Percentiles rank a stretch among this genome's conserved stretches.
Evolutionary conservation across 92 coral and sea anemone species (phyloP).

Genomic region (Epizoanthus stellaris): DNA sequence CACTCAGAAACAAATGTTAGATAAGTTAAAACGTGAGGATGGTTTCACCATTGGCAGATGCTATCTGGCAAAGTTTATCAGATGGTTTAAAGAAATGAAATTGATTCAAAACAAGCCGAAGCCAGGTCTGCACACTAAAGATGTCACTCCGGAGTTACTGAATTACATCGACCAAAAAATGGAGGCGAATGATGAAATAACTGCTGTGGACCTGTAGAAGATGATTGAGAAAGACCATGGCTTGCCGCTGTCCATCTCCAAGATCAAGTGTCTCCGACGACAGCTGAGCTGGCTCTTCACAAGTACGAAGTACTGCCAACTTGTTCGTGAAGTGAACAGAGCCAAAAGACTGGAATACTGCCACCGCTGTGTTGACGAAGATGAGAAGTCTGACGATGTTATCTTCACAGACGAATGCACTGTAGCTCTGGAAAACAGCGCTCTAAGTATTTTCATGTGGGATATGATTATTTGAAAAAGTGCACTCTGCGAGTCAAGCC

Average conservation of each 20-base stretch:
- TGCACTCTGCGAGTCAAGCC: too few relatives aligned
- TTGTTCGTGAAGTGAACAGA: constrained; percentile 62
- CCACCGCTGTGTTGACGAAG: constrained; percentile 17
- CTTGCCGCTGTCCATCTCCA: constrained; percentile 28
- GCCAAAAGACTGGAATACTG: constrained; percentile 36
- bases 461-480: too few relatives aligned
- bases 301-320: constrained; percentile 67
- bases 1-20: background rate
- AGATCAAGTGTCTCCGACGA: constrained; percentile 38
- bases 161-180: constrained; percentile 53
- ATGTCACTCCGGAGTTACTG: constrained; percentile 32
- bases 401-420: constrained; percentile 45
- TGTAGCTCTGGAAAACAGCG: constrained; percentile 39
- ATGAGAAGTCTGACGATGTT: constrained; percentile 28
- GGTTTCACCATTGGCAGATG: constrained; percentile 40
- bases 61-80: constrained; percentile 48
- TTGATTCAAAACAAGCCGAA: constrained; percentile 40
- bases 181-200: constrained; percentile 69
- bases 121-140: constrained; percentile 35
- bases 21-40: constrained; percentile 6
- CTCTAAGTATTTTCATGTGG: background rate
- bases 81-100: constrained; percentile 45
- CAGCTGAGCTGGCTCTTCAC: constrained; percentile 71
- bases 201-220: constrained; percentile 36
- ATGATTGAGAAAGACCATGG: constrained; percentile 31